Base-by-base conservation (phyloP, 2,113 vertebrate species). In the Pachypanchax playfairii region DNA sequence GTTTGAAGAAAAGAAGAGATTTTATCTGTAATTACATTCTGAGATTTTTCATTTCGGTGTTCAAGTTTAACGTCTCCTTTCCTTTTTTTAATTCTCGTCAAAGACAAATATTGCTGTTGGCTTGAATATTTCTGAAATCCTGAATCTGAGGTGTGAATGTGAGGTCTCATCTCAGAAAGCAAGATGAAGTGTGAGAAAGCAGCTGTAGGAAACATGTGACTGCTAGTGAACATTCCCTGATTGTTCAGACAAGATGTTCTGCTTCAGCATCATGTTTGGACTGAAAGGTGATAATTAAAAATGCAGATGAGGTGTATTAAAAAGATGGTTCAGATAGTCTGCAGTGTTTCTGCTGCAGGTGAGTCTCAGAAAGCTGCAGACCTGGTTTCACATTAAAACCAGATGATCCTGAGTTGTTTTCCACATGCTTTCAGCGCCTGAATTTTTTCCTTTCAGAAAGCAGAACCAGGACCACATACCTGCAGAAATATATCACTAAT, bases 391-490 rank as follows among this genome's bases (percentile, higher is more conserved):
- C 70, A 71, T 77, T 72, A 55, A 81, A 84, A 65, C 75, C 82
- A 86, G 81, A 87, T 79, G 79, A 85, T 82, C 50, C 63, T 1
- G 26, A 77, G 82, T 88, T 91, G 89, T 88, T 75, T 86, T 87
- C 63, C 58, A 42, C 11, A 67, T 33, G 65, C 38, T 74, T 76
- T 61, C 42, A 70, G 52, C 73, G 51, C 68, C 70, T 51, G 62
- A 61, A 79, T 77, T 31, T 46, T 24, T 5, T 1, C 53, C 75
- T 68, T 81, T 68, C 64, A 74, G 43, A 51, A 66, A 84, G 42
- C 70, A 77, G 39, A 91, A 92, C 71, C 36, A 80, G 75, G 77
- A 89, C 62, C 87, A 91, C 76, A 84, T 89, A 85, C 41, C 42
- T 58, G 12, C 54, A 39, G 51, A 63, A 59, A 53, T 57, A 44